Conservation (phyloP, 2,797 vertebrate species). For the Darevskia mixta region DNA sequence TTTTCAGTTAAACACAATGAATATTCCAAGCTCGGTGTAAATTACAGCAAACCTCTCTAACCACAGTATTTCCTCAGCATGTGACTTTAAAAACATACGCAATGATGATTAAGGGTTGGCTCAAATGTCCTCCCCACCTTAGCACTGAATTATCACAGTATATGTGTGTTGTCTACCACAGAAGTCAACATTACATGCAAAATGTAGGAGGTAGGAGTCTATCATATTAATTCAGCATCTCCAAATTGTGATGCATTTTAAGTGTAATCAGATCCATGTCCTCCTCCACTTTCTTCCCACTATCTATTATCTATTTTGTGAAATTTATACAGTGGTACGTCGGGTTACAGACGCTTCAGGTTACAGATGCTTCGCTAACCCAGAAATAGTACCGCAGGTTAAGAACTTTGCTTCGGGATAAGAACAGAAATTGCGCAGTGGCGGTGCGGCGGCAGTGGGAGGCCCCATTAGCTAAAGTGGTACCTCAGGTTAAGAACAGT, state of each 20-base stretch:
- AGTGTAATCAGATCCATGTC: neutral
- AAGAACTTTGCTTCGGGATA: no score
- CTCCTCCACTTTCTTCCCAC: neutral
- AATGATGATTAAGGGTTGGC: neutral
- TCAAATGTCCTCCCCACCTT: neutral
- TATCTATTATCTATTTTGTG: no score
- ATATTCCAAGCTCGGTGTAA: neutral
- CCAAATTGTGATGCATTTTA: neutral
- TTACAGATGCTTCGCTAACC: no score
- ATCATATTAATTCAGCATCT: neutral
- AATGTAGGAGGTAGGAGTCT: neutral
- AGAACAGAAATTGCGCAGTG: no score
- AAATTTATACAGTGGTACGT: no score
- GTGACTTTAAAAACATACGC: neutral
- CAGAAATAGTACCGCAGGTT: no score
- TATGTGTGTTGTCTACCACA: neutral
- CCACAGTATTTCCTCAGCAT: neutral
- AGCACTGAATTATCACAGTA: neutral
- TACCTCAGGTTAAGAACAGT: no score
- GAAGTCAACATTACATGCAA: neutral
- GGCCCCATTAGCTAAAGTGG: no score
- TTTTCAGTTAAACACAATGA: neutral
- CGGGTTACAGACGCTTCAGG: no score
- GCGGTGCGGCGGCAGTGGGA: no score
- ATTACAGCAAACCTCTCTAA: neutral